These are phyloP conservation scores for Prinia subflava DNA, from an alignment of 2,113 vertebrate species.

Conservation along the genomic window DNA sequence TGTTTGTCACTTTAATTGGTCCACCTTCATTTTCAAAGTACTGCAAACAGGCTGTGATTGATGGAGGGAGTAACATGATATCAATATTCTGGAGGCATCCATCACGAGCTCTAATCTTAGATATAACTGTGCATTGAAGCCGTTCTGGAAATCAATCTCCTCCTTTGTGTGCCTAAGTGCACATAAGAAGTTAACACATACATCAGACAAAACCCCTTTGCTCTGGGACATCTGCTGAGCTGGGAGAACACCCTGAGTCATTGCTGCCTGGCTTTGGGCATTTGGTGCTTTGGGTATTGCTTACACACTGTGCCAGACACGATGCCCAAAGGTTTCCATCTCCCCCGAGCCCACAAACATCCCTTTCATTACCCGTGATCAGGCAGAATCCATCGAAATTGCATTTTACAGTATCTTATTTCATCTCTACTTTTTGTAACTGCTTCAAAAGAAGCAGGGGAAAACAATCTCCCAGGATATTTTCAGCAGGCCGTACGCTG, in stretches of 20 bases:
- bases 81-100: constrained; percentile 1
- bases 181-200: neutral
- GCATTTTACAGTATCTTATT: neutral
- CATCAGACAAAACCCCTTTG: neutral
- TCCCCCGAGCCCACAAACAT: neutral
- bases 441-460: neutral
- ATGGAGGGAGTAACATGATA: constrained; percentile 6
- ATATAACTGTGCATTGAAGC: neutral
- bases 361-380: neutral
- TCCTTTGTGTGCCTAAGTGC: neutral
- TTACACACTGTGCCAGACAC: neutral
- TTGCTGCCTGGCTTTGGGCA: neutral
- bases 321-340: neutral
- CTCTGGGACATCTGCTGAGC: neutral
- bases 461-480: neutral
- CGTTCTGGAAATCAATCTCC: neutral
- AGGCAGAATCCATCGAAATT: neutral
- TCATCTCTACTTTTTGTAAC: neutral
- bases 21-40: neutral
- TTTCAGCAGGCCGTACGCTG: neutral
- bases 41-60: neutral
- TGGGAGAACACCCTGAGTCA: neutral
- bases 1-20: neutral
- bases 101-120: neutral
- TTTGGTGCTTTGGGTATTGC: neutral